A percentile compares a stretch with the other conserved stretches of the same genome.
phyloP scores from a whole-genome alignment of 2,113 vertebrate genomes.

The Passer domesticus region DNA sequence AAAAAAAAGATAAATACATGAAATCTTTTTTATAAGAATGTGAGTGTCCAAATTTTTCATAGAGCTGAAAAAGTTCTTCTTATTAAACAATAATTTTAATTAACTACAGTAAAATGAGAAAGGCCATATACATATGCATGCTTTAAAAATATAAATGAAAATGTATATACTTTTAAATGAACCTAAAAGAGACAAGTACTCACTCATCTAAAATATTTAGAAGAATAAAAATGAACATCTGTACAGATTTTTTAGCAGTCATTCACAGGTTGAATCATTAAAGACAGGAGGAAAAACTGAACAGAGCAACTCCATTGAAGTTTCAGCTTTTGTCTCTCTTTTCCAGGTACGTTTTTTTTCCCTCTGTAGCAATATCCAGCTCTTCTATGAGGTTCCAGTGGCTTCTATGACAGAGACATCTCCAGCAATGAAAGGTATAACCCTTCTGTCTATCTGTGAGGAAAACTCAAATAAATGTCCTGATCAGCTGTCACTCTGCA shows the following conservation, averaged over 20 bases:
- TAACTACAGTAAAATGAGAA: background rate
- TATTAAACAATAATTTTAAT: background rate
- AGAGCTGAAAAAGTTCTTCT: background rate
- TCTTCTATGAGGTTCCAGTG: background rate
- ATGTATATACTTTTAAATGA: background rate
- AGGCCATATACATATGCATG: background rate
- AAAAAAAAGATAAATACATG: background rate
- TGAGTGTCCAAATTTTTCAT: background rate
- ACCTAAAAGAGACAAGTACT: background rate
- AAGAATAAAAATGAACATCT: background rate
- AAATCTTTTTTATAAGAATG: background rate
- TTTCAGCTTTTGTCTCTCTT: background rate
- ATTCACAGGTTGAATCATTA: background rate
- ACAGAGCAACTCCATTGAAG: background rate
- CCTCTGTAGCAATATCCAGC: background rate
- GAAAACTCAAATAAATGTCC: background rate
- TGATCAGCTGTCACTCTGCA: background rate
- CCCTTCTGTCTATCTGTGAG: background rate
- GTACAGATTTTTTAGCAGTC: background rate
- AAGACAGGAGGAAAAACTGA: background rate
- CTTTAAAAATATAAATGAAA: background rate
- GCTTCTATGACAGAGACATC: background rate
- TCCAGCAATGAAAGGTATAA: background rate
- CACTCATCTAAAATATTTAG: background rate
- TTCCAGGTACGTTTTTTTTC: background rate